Conservation (phyloP, 2,888 invertebrate species). For the Sphinx pinastri region DNA sequence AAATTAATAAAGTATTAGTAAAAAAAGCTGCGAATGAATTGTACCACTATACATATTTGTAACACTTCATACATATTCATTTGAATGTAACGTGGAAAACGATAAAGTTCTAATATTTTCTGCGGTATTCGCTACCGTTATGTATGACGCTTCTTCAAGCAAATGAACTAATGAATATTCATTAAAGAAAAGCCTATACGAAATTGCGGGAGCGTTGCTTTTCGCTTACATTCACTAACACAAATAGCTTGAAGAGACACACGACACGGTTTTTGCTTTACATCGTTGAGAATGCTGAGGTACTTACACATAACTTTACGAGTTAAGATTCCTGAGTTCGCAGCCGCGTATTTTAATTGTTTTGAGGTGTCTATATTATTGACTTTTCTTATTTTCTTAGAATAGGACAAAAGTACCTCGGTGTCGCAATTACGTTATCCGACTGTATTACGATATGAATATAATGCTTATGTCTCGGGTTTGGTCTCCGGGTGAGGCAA, state of each 20-base stretch:
- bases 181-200: conserved; percentile 63
- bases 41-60: conserved; percentile 13
- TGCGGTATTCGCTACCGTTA: conserved; percentile 58
- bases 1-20: not conserved
- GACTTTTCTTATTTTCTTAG: no score
- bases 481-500: no score
- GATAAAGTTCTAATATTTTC: conserved; percentile 54
- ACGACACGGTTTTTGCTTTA: conserved; percentile 27
- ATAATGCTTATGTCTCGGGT: no score
- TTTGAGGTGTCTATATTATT: not conserved
- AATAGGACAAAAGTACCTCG: no score
- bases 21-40: not conserved
- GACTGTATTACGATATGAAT: no score
- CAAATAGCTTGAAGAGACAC: conserved; percentile 48
- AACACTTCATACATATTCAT: conserved; percentile 53
- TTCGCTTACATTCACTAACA: conserved; percentile 51
- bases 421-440: no score
- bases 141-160: conserved; percentile 73
- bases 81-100: conserved; percentile 48
- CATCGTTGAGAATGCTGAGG: conserved; percentile 3
- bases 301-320: not conserved
- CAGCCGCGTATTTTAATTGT: not conserved
- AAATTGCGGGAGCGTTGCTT: conserved; percentile 55
- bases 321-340: not conserved
- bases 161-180: conserved; percentile 75